Evolutionary conservation across 2,888 invertebrate genomes (phyloP).

Genomic region (Thyatira batis): DNA sequence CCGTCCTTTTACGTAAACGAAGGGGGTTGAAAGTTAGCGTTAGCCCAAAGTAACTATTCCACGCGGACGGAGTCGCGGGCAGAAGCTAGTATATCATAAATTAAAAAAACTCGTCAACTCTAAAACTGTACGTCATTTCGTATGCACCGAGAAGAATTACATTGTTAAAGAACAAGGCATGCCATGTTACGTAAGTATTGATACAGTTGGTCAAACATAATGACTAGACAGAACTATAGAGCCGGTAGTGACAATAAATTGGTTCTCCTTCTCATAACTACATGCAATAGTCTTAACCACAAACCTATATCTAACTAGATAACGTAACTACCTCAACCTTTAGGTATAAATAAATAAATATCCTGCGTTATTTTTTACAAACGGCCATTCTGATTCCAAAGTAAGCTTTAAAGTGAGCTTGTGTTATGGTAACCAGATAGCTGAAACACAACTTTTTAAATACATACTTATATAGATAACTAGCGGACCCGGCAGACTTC

Average conservation of each 20-base stretch:
- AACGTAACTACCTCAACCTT: background rate
- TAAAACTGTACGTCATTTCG: background rate
- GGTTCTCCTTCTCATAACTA: slow-evolving; percentile 3
- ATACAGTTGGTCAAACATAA: slow-evolving; percentile 37
- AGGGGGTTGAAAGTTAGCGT: too few species aligned
- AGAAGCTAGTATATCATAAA: background rate
- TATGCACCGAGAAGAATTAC: slow-evolving; percentile 16
- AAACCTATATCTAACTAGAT: too few species aligned
- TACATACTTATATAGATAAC: too few species aligned
- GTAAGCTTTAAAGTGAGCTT: too few species aligned
- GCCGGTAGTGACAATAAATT: background rate
- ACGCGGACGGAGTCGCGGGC: too few species aligned
- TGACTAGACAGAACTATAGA: slow-evolving; percentile 4
- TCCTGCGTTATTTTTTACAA: too few species aligned
- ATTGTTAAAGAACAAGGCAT: slow-evolving; percentile 4
- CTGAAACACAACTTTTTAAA: too few species aligned
- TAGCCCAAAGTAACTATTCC: too few species aligned
- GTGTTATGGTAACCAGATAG: too few species aligned
- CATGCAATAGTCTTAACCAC: slow-evolving; percentile 2
- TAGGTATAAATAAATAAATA: background rate
- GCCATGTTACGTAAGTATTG: slow-evolving; percentile 37
- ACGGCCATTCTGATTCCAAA: too few species aligned
- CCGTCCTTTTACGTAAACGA: too few species aligned
- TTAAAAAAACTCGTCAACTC: background rate
- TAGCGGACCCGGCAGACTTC: too few species aligned